Conservation (phyloP, 2,888 invertebrate species). For the Nomada fucata region DNA sequence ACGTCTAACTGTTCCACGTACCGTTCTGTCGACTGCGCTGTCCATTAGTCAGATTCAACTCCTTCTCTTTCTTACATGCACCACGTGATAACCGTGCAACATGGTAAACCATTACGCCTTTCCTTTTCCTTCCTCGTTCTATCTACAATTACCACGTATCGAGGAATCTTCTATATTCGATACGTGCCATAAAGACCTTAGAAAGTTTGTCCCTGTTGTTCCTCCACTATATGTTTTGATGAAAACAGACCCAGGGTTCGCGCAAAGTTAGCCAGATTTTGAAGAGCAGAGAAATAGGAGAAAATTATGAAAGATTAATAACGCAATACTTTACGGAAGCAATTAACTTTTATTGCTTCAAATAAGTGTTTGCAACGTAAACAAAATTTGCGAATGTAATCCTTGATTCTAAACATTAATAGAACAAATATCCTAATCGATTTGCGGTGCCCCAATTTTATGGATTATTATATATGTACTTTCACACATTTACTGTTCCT, state of each 20-base stretch:
- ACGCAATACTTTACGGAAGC: too few relatives aligned
- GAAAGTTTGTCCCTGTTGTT: conserved; percentile 53
- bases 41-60: conserved; percentile 65
- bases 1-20: conserved; percentile 84
- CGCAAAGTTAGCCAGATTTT: too few relatives aligned
- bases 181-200: conserved; percentile 36
- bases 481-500: too few relatives aligned
- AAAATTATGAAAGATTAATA: too few relatives aligned
- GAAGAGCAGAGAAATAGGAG: too few relatives aligned
- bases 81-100: conserved; percentile 19
- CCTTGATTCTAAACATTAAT: too few relatives aligned
- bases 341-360: too few relatives aligned
- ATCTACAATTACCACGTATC: conserved; percentile 19
- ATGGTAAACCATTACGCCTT: conserved; percentile 18
- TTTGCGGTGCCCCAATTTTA: too few relatives aligned
- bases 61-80: conserved; percentile 53
- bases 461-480: too few relatives aligned
- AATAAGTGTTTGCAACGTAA: too few relatives aligned
- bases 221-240: conserved; percentile 3
- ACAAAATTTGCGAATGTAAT: too few relatives aligned
- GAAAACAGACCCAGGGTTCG: not conserved
- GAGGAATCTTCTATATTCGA: conserved; percentile 41
- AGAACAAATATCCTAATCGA: too few relatives aligned
- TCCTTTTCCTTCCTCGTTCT: conserved; percentile 41
- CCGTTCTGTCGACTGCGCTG: conserved; percentile 79